These are phyloP conservation scores for Gymnarchus niloticus DNA, from an alignment of 2,113 vertebrate genomes.

Conservation along the genomic window DNA sequence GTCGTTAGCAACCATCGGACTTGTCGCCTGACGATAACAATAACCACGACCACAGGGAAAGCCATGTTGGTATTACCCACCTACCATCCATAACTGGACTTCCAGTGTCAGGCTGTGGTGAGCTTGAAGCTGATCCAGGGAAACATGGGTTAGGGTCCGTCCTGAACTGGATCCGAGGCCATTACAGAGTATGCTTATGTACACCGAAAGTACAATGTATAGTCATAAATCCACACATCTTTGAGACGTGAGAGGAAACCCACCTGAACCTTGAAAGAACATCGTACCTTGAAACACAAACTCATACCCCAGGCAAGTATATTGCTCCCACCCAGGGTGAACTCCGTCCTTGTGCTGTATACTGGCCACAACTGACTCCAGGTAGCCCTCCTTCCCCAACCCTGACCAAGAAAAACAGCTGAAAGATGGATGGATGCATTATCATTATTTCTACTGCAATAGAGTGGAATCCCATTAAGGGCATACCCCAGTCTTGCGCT, in stretches of 20 bases:
- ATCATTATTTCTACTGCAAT: too few species aligned
- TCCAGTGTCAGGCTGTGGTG: neutral
- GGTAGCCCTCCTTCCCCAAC: too few species aligned
- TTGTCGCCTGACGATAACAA: neutral
- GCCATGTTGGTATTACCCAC: neutral
- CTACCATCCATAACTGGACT: neutral
- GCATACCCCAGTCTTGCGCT: too few species aligned
- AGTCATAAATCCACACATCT: neutral
- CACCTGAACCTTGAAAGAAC: neutral
- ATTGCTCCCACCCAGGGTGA: too few species aligned
- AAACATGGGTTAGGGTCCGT: too few species aligned
- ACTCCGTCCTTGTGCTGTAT: too few species aligned
- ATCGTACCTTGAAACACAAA: neutral
- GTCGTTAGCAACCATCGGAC: neutral
- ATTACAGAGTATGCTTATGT: neutral
- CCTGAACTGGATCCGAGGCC: neutral
- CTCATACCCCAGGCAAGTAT: neutral
- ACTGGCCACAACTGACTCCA: too few species aligned
- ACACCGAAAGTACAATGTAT: neutral
- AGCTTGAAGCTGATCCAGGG: neutral
- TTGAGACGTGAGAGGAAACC: neutral
- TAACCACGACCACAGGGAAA: too few species aligned
- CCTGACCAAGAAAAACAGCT: neutral
- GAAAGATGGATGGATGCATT: neutral
- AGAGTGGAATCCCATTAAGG: too few species aligned